phyloP scores from a whole-genome alignment of 2,797 vertebrate genomes.

The Telmatherina bonti region DNA sequence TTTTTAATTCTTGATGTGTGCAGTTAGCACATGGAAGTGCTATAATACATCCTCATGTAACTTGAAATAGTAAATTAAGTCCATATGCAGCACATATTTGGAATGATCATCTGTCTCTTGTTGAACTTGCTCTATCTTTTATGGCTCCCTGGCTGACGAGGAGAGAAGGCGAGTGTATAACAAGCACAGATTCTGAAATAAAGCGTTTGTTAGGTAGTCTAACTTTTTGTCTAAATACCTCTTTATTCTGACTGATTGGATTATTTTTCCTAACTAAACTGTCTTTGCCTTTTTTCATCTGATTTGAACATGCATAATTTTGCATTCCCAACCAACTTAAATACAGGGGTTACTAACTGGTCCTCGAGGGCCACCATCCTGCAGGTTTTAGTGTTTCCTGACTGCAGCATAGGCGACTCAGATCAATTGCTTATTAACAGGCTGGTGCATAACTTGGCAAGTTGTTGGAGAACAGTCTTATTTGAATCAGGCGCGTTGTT shows the following conservation, averaged over 20 bases:
- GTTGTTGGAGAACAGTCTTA: too few species aligned
- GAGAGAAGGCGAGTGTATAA: slow-evolving; percentile 18
- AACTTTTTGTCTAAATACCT: not conserved
- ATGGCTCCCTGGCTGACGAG: slow-evolving; percentile 25
- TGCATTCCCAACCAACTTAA: too few species aligned
- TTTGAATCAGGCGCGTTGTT: too few species aligned
- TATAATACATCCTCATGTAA: not conserved
- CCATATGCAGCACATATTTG: slow-evolving; percentile 14
- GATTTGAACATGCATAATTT: too few species aligned
- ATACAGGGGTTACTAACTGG: too few species aligned
- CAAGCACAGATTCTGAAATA: not conserved
- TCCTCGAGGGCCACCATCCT: too few species aligned
- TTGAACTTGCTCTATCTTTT: slow-evolving; percentile 26
- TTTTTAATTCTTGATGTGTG: not conserved
- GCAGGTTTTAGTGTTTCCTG: too few species aligned
- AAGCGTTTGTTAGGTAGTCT: not conserved
- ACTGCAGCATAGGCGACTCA: too few species aligned
- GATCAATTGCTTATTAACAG: too few species aligned
- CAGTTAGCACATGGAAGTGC: not conserved
- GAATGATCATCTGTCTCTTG: slow-evolving; percentile 17
- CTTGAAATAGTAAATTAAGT: slow-evolving; percentile 13
- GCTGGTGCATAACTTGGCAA: too few species aligned
- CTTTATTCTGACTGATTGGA: not conserved
- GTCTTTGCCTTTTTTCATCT: too few species aligned
- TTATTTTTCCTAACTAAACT: too few species aligned